A percentile compares a stretch with the other conserved stretches of the same genome.
Evolutionary conservation across 2,797 vertebrate species (phyloP).

Genomic region (Peromyscus aztecus): DNA sequence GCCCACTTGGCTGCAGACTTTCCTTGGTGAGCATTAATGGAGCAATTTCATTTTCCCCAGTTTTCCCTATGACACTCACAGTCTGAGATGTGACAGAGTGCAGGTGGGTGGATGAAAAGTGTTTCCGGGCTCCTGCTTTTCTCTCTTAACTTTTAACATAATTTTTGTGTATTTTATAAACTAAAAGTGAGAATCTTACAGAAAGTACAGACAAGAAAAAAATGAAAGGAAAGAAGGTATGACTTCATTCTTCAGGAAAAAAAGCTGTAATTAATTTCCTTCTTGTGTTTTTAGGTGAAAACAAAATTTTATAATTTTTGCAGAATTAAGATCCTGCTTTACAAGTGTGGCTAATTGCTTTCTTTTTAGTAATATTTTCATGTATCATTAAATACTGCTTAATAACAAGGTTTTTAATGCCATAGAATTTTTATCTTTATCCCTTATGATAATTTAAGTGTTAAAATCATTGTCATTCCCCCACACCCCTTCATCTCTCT

Average conservation of each 20-base stretch:
- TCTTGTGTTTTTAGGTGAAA: background rate
- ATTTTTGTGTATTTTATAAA: constrained; percentile 36
- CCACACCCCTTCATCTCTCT: background rate
- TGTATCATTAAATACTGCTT: constrained; percentile 30
- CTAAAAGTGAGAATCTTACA: background rate
- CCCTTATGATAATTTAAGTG: constrained; percentile 20
- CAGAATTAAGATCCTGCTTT: background rate
- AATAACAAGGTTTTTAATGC: constrained; percentile 48
- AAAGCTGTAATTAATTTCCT: constrained; percentile 1
- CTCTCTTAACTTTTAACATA: background rate
- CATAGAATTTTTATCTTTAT: constrained; percentile 47
- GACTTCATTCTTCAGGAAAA: background rate
- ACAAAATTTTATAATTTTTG: background rate
- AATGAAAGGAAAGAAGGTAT: constrained; percentile 8
- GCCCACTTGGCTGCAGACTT: background rate
- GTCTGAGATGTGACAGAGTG: background rate
- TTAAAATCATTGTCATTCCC: background rate
- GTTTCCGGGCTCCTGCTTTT: background rate
- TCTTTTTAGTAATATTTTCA: constrained; percentile 35
- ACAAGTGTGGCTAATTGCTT: background rate
- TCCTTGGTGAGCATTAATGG: background rate
- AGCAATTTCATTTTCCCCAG: constrained; percentile 3
- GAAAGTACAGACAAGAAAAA: background rate
- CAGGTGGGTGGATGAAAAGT: background rate
- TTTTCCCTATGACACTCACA: background rate